A percentile compares a stretch with the other conserved stretches of the same genome.
Conservation (phyloP, 2,888 invertebrate genomes). For the Bruchidius siliquastri region DNA sequence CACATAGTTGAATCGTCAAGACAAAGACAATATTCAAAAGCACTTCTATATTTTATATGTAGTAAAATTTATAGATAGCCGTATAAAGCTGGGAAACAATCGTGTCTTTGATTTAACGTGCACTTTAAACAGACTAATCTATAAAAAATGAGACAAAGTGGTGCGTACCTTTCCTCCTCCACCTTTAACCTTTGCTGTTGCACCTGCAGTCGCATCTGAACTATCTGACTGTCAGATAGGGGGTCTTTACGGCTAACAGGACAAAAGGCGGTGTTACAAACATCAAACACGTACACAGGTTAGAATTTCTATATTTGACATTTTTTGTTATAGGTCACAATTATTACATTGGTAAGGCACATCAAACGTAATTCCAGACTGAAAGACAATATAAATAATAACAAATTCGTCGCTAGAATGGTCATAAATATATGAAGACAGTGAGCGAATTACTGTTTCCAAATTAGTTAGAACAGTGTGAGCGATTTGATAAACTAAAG, state of each 20-base stretch:
- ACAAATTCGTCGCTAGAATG: too few species aligned
- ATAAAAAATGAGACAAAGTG: constrained; percentile 6
- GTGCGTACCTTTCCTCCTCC: constrained; percentile 73
- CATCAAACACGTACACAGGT: constrained; percentile 1
- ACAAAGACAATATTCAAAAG: too few species aligned
- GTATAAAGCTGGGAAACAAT: too few species aligned
- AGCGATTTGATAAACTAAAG: too few species aligned
- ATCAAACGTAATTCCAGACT: too few species aligned
- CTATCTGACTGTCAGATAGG: constrained; percentile 74
- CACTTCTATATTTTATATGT: too few species aligned
- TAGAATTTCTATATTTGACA: background rate
- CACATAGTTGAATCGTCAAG: background rate
- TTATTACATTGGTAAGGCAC: too few species aligned
- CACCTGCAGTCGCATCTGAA: constrained; percentile 76
- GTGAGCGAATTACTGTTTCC: too few species aligned
- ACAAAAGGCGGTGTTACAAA: constrained; percentile 25
- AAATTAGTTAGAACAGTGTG: too few species aligned
- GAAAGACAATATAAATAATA: too few species aligned
- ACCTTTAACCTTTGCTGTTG: constrained; percentile 74
- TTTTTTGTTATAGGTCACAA: background rate
- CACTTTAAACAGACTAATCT: background rate
- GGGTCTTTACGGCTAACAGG: constrained; percentile 61
- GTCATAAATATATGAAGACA: too few species aligned
- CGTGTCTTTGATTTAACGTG: background rate
- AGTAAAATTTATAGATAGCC: too few species aligned